These are phyloP conservation scores for Himalopsyche tibetana DNA, from an alignment of 2,888 invertebrate species.

Conservation along the genomic window DNA sequence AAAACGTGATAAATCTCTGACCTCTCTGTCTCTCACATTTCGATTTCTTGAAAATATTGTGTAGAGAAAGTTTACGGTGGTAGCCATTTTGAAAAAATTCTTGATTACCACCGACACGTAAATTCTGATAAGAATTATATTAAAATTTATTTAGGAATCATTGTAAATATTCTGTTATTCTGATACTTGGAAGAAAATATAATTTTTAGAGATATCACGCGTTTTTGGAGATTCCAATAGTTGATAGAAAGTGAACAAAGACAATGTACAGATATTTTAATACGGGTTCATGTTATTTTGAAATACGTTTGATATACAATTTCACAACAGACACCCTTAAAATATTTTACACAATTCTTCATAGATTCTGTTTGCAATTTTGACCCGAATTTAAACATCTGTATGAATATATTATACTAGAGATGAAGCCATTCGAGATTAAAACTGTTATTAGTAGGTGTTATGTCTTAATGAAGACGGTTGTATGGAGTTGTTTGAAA, in stretches of 20 bases:
- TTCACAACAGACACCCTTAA: neutral
- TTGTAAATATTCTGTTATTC: no score
- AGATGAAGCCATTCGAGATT: slow-evolving; percentile 23
- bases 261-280: slow-evolving; percentile 13
- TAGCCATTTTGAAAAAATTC: no score
- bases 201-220: no score
- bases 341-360: neutral
- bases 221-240: neutral
- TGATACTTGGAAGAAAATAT: no score
- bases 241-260: neutral
- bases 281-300: neutral
- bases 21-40: no score
- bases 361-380: neutral
- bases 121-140: no score
- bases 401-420: slow-evolving; percentile 40
- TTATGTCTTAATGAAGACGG: neutral
- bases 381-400: slow-evolving; percentile 33
- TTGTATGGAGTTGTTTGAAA: neutral
- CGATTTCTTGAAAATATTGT: no score
- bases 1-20: no score
- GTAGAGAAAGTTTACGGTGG: no score
- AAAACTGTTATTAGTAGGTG: neutral
- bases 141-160: no score
- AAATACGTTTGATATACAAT: neutral
- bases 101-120: no score